A percentile compares a stretch with the other conserved stretches of the same genome.
Evolutionary conservation across 2,797 vertebrate genomes (phyloP).

Genomic region (Selene dorsalis): DNA sequence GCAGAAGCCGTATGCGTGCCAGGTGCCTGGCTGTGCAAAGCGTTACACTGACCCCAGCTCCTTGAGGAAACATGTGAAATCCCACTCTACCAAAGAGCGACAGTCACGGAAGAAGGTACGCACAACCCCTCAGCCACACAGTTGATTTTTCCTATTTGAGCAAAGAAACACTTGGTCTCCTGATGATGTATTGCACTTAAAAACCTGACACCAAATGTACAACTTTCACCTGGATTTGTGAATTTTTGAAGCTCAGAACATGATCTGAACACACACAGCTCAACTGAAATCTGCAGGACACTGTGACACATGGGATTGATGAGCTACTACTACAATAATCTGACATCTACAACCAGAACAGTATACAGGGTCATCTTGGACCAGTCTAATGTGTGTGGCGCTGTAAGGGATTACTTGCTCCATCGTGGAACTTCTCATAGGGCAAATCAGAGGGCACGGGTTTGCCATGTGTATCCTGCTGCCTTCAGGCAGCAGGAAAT

Average conservation of each 20-base stretch:
- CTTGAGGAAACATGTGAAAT: conserved; percentile 96
- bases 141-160: background rate
- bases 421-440: background rate
- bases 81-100: conserved; percentile 93
- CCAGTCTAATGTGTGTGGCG: background rate
- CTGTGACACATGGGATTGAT: background rate
- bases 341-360: no score
- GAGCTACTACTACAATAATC: no score
- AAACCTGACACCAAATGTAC: background rate
- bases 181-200: background rate
- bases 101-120: conserved; percentile 96
- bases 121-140: conserved; percentile 29
- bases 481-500: background rate
- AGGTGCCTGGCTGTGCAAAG: conserved; percentile 95
- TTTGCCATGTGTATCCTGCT: background rate
- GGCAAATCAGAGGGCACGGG: background rate
- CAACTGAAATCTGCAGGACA: background rate
- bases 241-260: no score
- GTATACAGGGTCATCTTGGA: background rate
- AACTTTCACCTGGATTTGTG: background rate
- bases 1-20: conserved; percentile 98
- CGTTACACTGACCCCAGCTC: conserved; percentile 99
- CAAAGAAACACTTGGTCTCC: background rate
- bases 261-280: no score
- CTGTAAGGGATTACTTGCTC: background rate